These are phyloP conservation scores for Pararge aegeria DNA, from an alignment of 1,140 invertebrate species.

Conservation along the genomic window DNA sequence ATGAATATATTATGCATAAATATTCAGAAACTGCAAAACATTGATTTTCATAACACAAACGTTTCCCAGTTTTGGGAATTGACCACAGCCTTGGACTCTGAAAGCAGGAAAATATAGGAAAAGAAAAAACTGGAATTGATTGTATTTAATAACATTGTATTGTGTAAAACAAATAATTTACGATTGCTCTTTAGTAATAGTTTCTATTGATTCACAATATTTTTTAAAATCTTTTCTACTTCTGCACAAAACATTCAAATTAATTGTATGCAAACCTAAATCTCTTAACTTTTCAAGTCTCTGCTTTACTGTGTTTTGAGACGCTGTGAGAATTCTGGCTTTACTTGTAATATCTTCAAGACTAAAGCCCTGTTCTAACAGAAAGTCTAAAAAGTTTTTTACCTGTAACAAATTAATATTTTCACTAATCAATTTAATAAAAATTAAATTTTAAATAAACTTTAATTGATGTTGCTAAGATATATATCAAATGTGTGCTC, in stretches of 20 bases:
- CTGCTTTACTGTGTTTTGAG: conserved; percentile 62
- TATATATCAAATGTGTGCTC: too few relatives aligned
- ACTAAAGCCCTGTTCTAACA: conserved; percentile 62
- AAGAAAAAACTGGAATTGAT: neutral
- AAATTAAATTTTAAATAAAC: too few relatives aligned
- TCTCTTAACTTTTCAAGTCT: conserved; percentile 56
- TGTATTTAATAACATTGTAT: neutral
- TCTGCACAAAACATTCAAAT: conserved; percentile 71
- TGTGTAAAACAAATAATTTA: too few relatives aligned
- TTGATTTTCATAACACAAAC: too few relatives aligned
- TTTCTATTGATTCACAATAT: conserved; percentile 57
- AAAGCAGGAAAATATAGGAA: too few relatives aligned
- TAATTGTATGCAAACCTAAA: conserved; percentile 57
- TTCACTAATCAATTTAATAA: neutral
- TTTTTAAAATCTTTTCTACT: conserved; percentile 71
- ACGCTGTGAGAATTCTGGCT: conserved; percentile 63
- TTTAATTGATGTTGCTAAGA: too few relatives aligned
- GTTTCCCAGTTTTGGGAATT: too few relatives aligned
- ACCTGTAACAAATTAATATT: conserved; percentile 51
- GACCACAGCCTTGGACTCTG: too few relatives aligned
- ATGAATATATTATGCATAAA: too few relatives aligned
- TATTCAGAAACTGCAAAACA: too few relatives aligned
- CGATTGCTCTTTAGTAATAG: conserved; percentile 23
- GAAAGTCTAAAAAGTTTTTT: conserved; percentile 67
- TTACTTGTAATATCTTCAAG: conserved; percentile 64